Conservation (phyloP, 2,888 invertebrate genomes). For the Harpalus rubripes region DNA sequence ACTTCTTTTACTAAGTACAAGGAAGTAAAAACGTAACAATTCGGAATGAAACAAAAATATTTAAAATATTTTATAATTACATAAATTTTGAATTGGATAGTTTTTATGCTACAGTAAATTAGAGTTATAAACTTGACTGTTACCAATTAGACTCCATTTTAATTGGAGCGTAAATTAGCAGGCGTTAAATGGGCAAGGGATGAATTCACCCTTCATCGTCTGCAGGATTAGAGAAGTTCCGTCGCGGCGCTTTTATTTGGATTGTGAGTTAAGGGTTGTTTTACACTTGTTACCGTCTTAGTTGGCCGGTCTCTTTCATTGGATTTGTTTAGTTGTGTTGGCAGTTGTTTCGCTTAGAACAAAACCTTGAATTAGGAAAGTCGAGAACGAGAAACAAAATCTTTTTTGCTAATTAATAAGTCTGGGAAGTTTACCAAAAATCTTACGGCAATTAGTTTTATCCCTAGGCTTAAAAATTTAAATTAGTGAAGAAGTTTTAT, state of each 20-base stretch:
- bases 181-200: not conserved
- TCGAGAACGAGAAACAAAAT: not conserved
- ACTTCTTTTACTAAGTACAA: no score
- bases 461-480: not conserved
- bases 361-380: constrained; percentile 33
- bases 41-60: no score
- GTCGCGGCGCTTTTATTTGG: constrained; percentile 55
- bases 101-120: no score
- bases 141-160: no score
- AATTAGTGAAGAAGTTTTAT: not conserved
- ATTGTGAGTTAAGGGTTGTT: constrained; percentile 61
- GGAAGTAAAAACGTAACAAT: no score
- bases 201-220: constrained; percentile 10
- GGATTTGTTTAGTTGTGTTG: constrained; percentile 59
- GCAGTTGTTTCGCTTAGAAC: constrained; percentile 15
- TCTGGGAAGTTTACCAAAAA: not conserved
- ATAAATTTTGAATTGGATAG: no score
- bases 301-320: constrained; percentile 47
- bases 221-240: constrained; percentile 51
- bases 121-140: no score
- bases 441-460: not conserved
- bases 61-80: no score
- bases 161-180: constrained; percentile 10
- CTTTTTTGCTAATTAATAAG: constrained; percentile 1
- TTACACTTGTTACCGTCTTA: constrained; percentile 61